These are phyloP conservation scores for Psilanteris sp. DNA, from an alignment of 1,140 invertebrate genomes.

Conservation along the genomic window DNA sequence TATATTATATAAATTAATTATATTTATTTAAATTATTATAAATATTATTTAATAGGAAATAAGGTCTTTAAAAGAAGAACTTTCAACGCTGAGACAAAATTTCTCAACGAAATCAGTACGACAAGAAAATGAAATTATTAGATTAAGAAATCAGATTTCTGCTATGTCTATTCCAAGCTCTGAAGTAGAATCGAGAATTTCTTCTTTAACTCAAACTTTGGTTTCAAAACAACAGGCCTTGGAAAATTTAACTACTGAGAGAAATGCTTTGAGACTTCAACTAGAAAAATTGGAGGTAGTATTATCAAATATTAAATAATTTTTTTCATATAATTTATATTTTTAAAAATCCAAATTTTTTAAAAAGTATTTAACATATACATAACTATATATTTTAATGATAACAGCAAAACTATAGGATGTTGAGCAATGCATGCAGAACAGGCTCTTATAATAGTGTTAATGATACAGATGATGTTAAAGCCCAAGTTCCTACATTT, in stretches of 20 bases:
- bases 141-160: slow-evolving; percentile 81
- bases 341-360: no score
- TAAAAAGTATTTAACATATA: no score
- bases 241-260: slow-evolving; percentile 88
- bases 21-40: no score
- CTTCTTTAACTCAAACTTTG: slow-evolving; percentile 87
- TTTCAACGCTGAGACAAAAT: slow-evolving; percentile 79
- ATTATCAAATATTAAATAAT: slow-evolving; percentile 4
- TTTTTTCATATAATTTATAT: no score
- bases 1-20: no score
- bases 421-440: slow-evolving; percentile 72
- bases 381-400: no score
- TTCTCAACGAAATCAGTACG: slow-evolving; percentile 81
- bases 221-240: slow-evolving; percentile 89
- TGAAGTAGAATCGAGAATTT: slow-evolving; percentile 85
- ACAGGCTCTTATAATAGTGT: slow-evolving; percentile 79
- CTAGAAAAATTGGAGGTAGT: slow-evolving; percentile 87
- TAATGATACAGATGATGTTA: slow-evolving; percentile 85
- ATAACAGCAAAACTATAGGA: slow-evolving; percentile 80
- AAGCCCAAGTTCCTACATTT: slow-evolving; percentile 85
- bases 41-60: no score
- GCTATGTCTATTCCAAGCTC: slow-evolving; percentile 80
- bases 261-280: slow-evolving; percentile 88
- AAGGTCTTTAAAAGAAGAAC: slow-evolving; percentile 82
- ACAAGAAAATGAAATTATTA: slow-evolving; percentile 83